Conservation (phyloP, 2,888 invertebrate species). For the Drosophila acutilabella region DNA sequence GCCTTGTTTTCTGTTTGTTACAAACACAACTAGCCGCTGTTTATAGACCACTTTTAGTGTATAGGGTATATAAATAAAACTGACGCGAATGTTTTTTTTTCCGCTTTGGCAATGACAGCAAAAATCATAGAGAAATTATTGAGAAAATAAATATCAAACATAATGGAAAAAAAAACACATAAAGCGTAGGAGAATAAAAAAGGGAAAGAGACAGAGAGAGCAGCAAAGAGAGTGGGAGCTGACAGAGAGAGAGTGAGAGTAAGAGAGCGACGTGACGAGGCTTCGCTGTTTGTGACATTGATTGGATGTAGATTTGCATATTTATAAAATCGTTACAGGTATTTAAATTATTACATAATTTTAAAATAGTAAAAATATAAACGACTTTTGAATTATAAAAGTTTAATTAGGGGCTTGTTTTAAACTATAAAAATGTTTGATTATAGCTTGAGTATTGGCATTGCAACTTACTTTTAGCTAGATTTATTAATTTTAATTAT, state of each 20-base stretch:
- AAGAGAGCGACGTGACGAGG: not conserved
- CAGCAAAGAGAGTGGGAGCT: not conserved
- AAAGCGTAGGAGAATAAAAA: conserved; percentile 8
- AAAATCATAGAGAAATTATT: conserved; percentile 17
- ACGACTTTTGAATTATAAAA: no score
- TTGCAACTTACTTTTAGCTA: no score
- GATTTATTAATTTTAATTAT: no score
- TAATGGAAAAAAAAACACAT: not conserved
- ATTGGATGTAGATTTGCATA: conserved; percentile 11
- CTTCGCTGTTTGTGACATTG: conserved; percentile 10
- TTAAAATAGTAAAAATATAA: not conserved
- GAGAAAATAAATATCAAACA: not conserved
- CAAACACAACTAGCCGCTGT: not conserved
- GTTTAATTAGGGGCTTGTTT: no score
- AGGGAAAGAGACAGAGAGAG: not conserved
- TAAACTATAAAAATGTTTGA: no score
- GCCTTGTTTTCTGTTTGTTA: not conserved
- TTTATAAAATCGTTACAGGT: not conserved
- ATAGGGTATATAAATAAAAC: conserved; percentile 28
- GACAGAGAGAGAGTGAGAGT: not conserved
- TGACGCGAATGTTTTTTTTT: not conserved
- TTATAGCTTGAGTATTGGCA: no score
- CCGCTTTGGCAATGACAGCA: conserved; percentile 10
- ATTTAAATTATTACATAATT: not conserved
- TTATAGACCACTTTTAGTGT: not conserved